Percentiles rank a stretch among this genome's conserved stretches.
Conservation (phyloP, 1,140 invertebrate genomes). For the Muscidifurax raptorellus region DNA sequence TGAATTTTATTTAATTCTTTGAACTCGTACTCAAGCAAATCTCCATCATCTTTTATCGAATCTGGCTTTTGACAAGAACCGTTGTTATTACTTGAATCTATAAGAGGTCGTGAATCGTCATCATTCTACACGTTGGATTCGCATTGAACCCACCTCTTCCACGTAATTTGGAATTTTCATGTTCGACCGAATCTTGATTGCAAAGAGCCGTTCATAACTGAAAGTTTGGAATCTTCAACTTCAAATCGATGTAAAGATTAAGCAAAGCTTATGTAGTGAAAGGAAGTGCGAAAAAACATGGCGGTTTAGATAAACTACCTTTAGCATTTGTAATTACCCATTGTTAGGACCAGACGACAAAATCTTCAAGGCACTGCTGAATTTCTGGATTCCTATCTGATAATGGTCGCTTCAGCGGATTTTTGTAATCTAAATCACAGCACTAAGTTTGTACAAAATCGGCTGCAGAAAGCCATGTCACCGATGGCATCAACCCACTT, state of each 20-base stretch:
- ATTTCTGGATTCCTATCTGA: too few relatives aligned
- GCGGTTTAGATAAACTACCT: not conserved
- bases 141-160: conserved; percentile 53
- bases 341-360: conserved; percentile 48
- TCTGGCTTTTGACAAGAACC: too few relatives aligned
- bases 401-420: too few relatives aligned
- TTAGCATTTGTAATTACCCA: conserved; percentile 34
- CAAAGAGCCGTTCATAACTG: conserved; percentile 51
- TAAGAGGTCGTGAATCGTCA: too few relatives aligned
- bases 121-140: conserved; percentile 52
- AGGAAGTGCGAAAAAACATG: not conserved
- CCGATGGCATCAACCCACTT: conserved; percentile 16
- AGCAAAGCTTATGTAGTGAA: not conserved
- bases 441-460: too few relatives aligned
- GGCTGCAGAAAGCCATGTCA: too few relatives aligned
- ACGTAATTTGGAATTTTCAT: conserved; percentile 54
- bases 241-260: not conserved
- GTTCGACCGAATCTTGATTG: conserved; percentile 57
- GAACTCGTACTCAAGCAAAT: too few relatives aligned
- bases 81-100: too few relatives aligned
- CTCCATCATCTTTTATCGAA: too few relatives aligned
- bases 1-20: too few relatives aligned
- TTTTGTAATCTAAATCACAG: too few relatives aligned
- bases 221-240: conserved; percentile 44
- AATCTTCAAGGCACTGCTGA: conserved; percentile 43